phyloP scores from a whole-genome alignment of 2,888 invertebrate genomes.

The Apomyelois bistriatella region DNA sequence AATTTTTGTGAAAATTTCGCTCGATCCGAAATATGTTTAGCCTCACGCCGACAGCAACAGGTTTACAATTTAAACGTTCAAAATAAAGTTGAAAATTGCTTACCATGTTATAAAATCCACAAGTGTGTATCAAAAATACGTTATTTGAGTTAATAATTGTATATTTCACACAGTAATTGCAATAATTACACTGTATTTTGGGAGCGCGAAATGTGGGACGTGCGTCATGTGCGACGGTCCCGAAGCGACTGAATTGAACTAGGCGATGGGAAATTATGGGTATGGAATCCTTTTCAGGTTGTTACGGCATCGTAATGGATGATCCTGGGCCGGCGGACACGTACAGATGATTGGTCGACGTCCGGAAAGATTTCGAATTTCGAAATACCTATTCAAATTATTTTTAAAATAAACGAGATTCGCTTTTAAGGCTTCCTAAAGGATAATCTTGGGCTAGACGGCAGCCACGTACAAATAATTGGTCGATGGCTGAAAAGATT shows the following conservation, averaged over 20 bases:
- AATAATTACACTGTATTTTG: slow-evolving; percentile 17
- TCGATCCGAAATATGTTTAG: slow-evolving; percentile 14
- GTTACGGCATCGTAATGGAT: slow-evolving; percentile 21
- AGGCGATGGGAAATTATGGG: slow-evolving; percentile 17
- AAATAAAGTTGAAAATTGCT: slow-evolving; percentile 17
- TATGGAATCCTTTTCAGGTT: slow-evolving; percentile 25
- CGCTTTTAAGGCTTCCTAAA: slow-evolving; percentile 20
- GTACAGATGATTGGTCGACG: background rate
- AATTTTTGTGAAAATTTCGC: slow-evolving; percentile 1
- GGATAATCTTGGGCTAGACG: slow-evolving; percentile 11
- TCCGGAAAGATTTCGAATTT: background rate
- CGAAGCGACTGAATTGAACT: slow-evolving; percentile 27
- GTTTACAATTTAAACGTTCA: slow-evolving; percentile 13
- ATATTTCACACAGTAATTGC: slow-evolving; percentile 26
- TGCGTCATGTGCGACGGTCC: slow-evolving; percentile 19
- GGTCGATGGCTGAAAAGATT: background rate
- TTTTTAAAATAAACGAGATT: no score
- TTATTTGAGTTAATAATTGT: background rate
- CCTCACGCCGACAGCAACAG: slow-evolving; percentile 25
- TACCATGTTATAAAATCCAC: slow-evolving; percentile 20
- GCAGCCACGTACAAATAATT: background rate
- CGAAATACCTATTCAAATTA: no score
- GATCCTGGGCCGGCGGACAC: background rate
- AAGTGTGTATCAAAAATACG: slow-evolving; percentile 14
- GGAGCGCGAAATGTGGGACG: slow-evolving; percentile 19